Conservation (phyloP, 2,888 invertebrate genomes). For the Clusia tigrina region DNA sequence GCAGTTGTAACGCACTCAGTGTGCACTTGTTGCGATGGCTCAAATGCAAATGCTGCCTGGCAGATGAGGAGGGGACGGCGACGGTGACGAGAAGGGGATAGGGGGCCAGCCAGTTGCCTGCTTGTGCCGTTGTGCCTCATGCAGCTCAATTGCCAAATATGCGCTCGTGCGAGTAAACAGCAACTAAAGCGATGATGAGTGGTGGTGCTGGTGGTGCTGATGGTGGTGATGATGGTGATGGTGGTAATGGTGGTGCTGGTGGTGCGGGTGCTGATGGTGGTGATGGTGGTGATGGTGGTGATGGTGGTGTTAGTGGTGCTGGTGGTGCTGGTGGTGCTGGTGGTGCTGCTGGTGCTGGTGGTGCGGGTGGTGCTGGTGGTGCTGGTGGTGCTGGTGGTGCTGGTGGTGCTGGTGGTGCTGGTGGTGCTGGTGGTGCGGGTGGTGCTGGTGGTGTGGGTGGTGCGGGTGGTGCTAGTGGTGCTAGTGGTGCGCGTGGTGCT, state of each 20-base stretch:
- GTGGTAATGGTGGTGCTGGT: conserved; percentile 24
- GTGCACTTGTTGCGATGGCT: too few relatives aligned
- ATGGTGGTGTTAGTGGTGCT: conserved; percentile 29
- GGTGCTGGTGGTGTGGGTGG: conserved; percentile 44
- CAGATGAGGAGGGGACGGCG: too few relatives aligned
- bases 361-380: conserved; percentile 46
- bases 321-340: conserved; percentile 27
- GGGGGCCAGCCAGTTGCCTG: too few relatives aligned
- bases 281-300: conserved; percentile 26
- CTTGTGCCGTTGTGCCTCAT: too few relatives aligned
- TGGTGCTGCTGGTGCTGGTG: conserved; percentile 31
- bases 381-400: conserved; percentile 46
- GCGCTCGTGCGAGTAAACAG: too few relatives aligned
- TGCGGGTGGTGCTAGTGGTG: conserved; percentile 45
- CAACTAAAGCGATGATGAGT: too few relatives aligned
- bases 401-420: conserved; percentile 32
- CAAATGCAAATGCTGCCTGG: too few relatives aligned
- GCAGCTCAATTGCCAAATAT: too few relatives aligned
- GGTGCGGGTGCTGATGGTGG: conserved; percentile 20
- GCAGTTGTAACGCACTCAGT: too few relatives aligned
- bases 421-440: conserved; percentile 45
- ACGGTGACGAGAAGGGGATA: too few relatives aligned
- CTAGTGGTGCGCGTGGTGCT: conserved; percentile 44
- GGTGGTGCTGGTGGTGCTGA: too few relatives aligned
- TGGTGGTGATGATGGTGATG: too few relatives aligned